Evolutionary conservation across 1,140 invertebrate genomes (phyloP), one percentile per base, ranked within the genome.

Genomic region (Oppia nitens): DNA sequence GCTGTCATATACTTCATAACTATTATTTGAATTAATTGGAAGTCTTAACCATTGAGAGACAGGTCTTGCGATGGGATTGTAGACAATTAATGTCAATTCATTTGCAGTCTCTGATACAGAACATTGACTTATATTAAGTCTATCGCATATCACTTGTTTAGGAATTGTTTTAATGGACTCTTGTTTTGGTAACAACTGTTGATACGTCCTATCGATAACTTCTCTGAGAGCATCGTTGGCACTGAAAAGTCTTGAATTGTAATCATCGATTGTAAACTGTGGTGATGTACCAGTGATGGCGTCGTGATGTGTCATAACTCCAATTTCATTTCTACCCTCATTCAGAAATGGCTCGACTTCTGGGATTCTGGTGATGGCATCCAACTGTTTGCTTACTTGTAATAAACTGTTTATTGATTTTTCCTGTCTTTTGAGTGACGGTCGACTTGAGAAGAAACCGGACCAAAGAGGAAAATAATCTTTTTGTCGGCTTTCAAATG

Each of bases 401-500:
- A 93, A 69, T 53, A 84, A 81, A 66, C 82, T 83, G 67, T 90
- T 90, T 1, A 81, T 81, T 12, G 66, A 27, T 63, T 73, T 60
- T 12, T 69, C 70, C 66, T 71, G 72, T 51, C 68, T 60, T 62
- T 79, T 79, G 0, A 78, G 64, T 12, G 75, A 68, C 2, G 78
- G 69, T 61, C 79, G 65, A 61, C 90, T 95, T 0, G 87, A 88
- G 68, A 87, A 98, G 69, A 92, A 98, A 0, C 94, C 94, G 0
- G 87, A 94, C 93, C 92, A 97, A 69, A 82, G 94, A 0, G 93
- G 92, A 65, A 93, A 91, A 74, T 94, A 95, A 65, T 88, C 86
- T 64, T 84, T 81, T 2, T 69, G 70, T 67, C 76, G 82, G 40
- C 68, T 72, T 58, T 76, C 62, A 68, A 75, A 79, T 2, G 67